phyloP scores from a whole-genome alignment of 2,888 invertebrate genomes.

The Torymus tubicola region DNA sequence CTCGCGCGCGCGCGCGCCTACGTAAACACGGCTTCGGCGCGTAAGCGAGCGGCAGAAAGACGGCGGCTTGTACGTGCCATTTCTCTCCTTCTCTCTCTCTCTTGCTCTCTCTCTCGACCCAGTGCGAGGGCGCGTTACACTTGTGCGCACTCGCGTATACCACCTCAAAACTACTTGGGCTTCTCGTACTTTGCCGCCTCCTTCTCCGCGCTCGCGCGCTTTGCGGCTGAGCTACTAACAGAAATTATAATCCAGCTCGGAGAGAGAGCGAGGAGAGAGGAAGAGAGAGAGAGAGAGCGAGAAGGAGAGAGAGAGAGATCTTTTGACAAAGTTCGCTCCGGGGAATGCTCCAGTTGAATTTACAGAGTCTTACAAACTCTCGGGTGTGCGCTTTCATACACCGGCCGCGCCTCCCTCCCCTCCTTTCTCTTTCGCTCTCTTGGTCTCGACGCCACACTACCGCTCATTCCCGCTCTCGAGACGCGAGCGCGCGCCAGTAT shows the following conservation, averaged over 20 bases:
- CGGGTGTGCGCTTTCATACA: conserved; percentile 56
- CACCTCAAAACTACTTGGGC: conserved; percentile 47
- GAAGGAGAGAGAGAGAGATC: conserved; percentile 43
- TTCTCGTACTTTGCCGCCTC: conserved; percentile 35
- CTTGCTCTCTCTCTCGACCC: conserved; percentile 37
- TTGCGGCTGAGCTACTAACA: conserved; percentile 51
- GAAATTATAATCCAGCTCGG: conserved; percentile 57
- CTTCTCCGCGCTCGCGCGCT: conserved; percentile 38
- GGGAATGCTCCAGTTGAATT: conserved; percentile 58
- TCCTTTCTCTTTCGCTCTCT: conserved; percentile 17
- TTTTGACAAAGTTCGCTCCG: conserved; percentile 59
- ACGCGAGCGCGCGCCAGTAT: too few relatives aligned
- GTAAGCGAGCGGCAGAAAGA: not conserved
- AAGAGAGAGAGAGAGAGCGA: conserved; percentile 23
- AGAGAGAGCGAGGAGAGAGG: not conserved
- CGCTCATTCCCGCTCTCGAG: too few relatives aligned
- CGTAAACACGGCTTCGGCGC: not conserved
- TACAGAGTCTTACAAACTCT: conserved; percentile 56
- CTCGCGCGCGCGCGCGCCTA: too few relatives aligned
- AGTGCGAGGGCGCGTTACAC: conserved; percentile 27
- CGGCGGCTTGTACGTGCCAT: not conserved
- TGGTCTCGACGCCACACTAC: not conserved
- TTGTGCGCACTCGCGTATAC: conserved; percentile 34
- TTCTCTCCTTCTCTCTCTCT: not conserved
- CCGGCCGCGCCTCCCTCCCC: not conserved